phyloP scores from a whole-genome alignment of 1,140 invertebrate species.

The Dreissena rostriformis region DNA sequence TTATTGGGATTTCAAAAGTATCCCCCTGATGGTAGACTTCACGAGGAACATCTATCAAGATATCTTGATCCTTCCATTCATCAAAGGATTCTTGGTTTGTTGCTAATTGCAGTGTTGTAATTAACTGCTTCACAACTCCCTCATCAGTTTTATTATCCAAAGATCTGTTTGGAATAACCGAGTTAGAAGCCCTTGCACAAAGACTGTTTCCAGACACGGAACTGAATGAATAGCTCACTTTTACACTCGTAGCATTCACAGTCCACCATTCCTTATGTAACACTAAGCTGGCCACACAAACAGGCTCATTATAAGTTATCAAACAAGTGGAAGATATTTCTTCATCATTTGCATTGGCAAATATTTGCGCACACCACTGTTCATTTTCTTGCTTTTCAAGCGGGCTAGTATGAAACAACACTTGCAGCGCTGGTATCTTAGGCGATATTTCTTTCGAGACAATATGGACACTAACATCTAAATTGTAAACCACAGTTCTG shows the following conservation, averaged over 20 bases:
- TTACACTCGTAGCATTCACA: constrained; percentile 35
- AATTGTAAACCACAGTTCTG: constrained; percentile 45
- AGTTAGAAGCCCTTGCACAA: constrained; percentile 53
- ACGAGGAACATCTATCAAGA: constrained; percentile 48
- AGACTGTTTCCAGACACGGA: constrained; percentile 33
- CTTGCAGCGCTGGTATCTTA: constrained; percentile 53
- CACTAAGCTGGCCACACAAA: constrained; percentile 51
- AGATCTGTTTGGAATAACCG: constrained; percentile 38
- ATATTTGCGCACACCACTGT: constrained; percentile 52
- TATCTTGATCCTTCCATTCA: constrained; percentile 58
- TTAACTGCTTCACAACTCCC: constrained; percentile 37
- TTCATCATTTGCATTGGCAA: constrained; percentile 21
- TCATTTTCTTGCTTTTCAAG: background rate
- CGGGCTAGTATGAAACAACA: constrained; percentile 42
- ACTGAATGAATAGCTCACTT: constrained; percentile 52
- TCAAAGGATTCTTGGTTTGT: constrained; percentile 50
- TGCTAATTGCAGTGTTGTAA: constrained; percentile 39
- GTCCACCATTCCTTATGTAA: constrained; percentile 58
- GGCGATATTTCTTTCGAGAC: constrained; percentile 57
- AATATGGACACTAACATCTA: constrained; percentile 56
- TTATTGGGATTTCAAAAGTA: constrained; percentile 53
- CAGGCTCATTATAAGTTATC: constrained; percentile 42
- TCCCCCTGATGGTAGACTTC: constrained; percentile 51
- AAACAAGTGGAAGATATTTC: constrained; percentile 51
- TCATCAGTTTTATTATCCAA: constrained; percentile 37